A percentile compares a stretch with the other conserved stretches of the same genome.
These are phyloP conservation scores for Galaxias olidus DNA, from an alignment of 2,797 vertebrate species.

Conservation along the genomic window DNA sequence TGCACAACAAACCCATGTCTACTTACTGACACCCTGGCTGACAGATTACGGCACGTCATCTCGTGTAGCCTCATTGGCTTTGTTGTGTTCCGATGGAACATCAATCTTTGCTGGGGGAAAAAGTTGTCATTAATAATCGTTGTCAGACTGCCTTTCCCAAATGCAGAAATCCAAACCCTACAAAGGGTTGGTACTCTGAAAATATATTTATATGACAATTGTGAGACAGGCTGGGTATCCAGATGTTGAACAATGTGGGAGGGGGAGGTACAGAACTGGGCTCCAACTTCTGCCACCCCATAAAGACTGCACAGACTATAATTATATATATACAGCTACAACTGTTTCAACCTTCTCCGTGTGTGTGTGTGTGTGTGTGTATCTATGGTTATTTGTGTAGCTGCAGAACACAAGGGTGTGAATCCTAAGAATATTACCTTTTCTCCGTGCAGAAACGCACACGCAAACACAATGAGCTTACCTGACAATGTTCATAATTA, in stretches of 20 bases:
- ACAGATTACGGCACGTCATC: too few species aligned
- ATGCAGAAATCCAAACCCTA: constrained; percentile 49
- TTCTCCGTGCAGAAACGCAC: not conserved
- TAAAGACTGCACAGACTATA: constrained; percentile 56
- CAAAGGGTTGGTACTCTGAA: constrained; percentile 41
- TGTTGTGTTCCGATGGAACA: constrained; percentile 12
- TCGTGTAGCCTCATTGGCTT: not conserved
- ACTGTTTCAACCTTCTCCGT: constrained; percentile 41
- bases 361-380: not conserved
- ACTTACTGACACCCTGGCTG: too few species aligned
- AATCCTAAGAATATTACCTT: not conserved
- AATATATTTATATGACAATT: constrained; percentile 51
- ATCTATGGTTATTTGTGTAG: not conserved
- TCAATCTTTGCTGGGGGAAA: not conserved
- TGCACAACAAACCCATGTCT: constrained; percentile 30
- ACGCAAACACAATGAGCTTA: constrained; percentile 2
- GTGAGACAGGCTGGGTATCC: constrained; percentile 54
- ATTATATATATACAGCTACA: constrained; percentile 55
- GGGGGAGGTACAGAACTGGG: constrained; percentile 27
- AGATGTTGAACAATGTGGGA: constrained; percentile 64
- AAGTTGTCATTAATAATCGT: not conserved
- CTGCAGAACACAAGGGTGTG: not conserved
- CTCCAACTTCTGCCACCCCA: constrained; percentile 45
- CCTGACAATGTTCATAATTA: not conserved
- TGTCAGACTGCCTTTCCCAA: constrained; percentile 32